Percentiles rank a stretch among this genome's conserved stretches.
Evolutionary conservation across 2,113 vertebrate genomes (phyloP).

Genomic region (Synchiropus splendidus): DNA sequence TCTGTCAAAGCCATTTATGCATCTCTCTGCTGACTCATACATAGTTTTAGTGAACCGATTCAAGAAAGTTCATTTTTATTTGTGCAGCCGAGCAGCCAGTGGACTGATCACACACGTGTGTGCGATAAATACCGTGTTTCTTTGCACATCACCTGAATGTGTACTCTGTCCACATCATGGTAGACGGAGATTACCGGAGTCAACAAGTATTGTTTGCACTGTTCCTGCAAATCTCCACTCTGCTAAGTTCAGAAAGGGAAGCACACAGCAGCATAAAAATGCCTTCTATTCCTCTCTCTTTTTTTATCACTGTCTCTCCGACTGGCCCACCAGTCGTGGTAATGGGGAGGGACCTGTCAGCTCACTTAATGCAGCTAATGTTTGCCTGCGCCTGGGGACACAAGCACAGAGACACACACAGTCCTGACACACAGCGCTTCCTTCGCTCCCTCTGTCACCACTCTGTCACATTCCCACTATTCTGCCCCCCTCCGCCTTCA

Average conservation of each 20-base stretch:
- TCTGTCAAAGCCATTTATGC: too few species aligned
- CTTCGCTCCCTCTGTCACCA: slow-evolving; percentile 56
- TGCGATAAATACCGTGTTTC: slow-evolving; percentile 45
- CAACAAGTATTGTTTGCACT: background rate
- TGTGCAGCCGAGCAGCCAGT: too few species aligned
- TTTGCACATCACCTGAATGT: slow-evolving; percentile 19
- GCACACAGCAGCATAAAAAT: slow-evolving; percentile 8
- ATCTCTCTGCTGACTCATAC: too few species aligned
- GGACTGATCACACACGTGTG: background rate
- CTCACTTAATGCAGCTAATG: slow-evolving; percentile 78
- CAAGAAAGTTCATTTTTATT: too few species aligned
- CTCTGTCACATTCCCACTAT: slow-evolving; percentile 57
- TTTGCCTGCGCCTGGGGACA: slow-evolving; percentile 71
- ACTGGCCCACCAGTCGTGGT: slow-evolving; percentile 66
- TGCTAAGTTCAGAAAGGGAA: too few species aligned
- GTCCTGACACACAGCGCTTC: slow-evolving; percentile 51
- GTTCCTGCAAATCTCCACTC: slow-evolving; percentile 10
- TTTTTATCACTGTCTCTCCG: slow-evolving; percentile 9
- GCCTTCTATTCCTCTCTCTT: slow-evolving; percentile 13
- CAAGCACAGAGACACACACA: slow-evolving; percentile 58
- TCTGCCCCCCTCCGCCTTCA: slow-evolving; percentile 29
- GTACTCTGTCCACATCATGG: slow-evolving; percentile 5
- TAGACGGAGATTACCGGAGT: too few species aligned
- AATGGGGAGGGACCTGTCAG: slow-evolving; percentile 74
- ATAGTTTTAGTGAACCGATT: too few species aligned